These are phyloP conservation scores for Melanchra persicariae DNA, from an alignment of 2,888 invertebrate genomes.

Conservation along the genomic window DNA sequence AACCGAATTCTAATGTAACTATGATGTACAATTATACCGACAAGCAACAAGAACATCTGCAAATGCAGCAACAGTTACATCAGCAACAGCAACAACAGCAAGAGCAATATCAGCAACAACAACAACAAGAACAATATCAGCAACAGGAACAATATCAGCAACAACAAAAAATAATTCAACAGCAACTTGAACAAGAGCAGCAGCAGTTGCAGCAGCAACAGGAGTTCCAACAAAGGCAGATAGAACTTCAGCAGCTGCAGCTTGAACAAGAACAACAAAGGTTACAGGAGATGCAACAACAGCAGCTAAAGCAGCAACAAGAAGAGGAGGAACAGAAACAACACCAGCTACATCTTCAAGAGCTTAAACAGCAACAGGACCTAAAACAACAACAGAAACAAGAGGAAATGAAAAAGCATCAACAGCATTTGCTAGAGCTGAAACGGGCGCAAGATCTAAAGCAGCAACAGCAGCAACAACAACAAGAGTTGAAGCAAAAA, in stretches of 20 bases:
- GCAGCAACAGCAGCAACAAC: background rate
- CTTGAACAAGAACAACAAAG: slow-evolving; percentile 24
- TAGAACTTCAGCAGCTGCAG: slow-evolving; percentile 20
- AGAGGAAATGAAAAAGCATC: slow-evolving; percentile 58
- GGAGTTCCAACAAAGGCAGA: slow-evolving; percentile 26
- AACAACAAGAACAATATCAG: slow-evolving; percentile 14
- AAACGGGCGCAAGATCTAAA: slow-evolving; percentile 48
- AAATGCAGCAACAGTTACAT: slow-evolving; percentile 35
- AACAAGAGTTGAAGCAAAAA: too few relatives aligned
- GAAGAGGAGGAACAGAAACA: slow-evolving; percentile 35
- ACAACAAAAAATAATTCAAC: slow-evolving; percentile 12
- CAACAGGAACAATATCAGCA: slow-evolving; percentile 25
- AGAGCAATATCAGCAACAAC: slow-evolving; percentile 15
- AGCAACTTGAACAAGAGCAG: slow-evolving; percentile 36
- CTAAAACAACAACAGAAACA: slow-evolving; percentile 45
- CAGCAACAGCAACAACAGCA: slow-evolving; percentile 34
- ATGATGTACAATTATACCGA: slow-evolving; percentile 64
- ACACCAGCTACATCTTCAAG: slow-evolving; percentile 22
- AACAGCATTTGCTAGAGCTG: slow-evolving; percentile 52
- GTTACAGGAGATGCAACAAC: slow-evolving; percentile 30
- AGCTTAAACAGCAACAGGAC: slow-evolving; percentile 44
- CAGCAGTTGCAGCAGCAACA: slow-evolving; percentile 37
- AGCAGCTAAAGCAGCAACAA: slow-evolving; percentile 35
- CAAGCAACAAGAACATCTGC: slow-evolving; percentile 51
- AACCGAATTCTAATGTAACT: slow-evolving; percentile 63